phyloP scores from a whole-genome alignment of 2,113 vertebrate species.

The Piprites chloris region DNA sequence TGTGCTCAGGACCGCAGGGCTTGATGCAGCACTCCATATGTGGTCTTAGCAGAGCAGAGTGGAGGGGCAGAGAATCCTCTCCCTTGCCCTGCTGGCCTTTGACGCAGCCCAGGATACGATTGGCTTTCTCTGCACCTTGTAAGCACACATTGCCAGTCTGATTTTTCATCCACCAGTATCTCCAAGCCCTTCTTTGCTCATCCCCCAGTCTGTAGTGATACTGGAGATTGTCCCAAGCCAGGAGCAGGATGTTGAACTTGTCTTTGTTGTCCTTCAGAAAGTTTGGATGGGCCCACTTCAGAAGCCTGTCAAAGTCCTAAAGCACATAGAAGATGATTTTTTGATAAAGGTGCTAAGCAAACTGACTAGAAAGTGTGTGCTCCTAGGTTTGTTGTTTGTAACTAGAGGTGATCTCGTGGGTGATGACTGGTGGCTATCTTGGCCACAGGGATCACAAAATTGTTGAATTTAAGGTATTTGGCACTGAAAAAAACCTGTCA shows the following conservation, averaged over 20 bases:
- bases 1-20: not conserved
- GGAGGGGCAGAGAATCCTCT: not conserved
- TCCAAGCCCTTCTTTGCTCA: not conserved
- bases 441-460: not conserved
- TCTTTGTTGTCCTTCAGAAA: not conserved
- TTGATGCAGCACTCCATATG: not conserved
- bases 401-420: not conserved
- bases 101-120: fast-evolving
- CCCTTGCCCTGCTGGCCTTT: not conserved
- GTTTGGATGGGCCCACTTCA: not conserved
- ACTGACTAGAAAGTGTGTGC: not conserved
- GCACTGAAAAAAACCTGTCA: not conserved
- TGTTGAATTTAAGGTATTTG: not conserved
- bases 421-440: not conserved
- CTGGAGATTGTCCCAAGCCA: not conserved
- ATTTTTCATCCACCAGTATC: not conserved
- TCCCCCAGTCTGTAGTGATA: not conserved
- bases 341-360: not conserved
- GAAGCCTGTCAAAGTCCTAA: not conserved
- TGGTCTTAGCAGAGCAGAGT: not conserved
- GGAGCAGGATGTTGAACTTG: not conserved
- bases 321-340: not conserved
- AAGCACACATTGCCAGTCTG: not conserved
- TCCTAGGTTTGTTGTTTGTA: not conserved
- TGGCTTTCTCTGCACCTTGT: not conserved